Conservation (phyloP, 2,113 vertebrate genomes). For the human (Homo sapiens) region DNA sequence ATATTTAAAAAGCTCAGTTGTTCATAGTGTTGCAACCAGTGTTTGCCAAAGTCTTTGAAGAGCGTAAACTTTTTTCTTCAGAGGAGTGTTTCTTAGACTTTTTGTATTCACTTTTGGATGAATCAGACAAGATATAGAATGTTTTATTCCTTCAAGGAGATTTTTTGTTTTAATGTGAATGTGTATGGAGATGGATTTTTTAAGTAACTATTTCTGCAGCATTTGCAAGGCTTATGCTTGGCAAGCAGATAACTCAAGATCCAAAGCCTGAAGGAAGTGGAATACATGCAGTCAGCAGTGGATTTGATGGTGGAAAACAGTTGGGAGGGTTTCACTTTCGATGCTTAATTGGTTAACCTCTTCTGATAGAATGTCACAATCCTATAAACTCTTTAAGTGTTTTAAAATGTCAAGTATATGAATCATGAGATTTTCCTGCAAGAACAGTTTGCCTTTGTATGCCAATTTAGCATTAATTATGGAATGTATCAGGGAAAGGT, state of each 20-base stretch:
- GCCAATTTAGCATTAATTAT: slow-evolving; percentile 35
- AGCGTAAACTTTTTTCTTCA: neutral
- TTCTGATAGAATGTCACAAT: slow-evolving; percentile 22
- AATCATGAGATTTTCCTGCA: neutral
- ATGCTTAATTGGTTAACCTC: neutral
- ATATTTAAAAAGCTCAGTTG: neutral
- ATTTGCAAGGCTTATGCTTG: slow-evolving; percentile 1
- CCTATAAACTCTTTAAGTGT: slow-evolving; percentile 40
- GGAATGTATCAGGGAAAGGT: neutral
- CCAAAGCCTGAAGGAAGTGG: neutral
- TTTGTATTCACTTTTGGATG: slow-evolving; percentile 13
- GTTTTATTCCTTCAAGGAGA: neutral
- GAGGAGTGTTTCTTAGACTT: slow-evolving; percentile 22
- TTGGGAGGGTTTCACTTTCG: neutral
- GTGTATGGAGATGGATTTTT: neutral
- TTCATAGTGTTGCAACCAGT: neutral
- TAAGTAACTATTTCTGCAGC: neutral
- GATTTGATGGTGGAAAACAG: neutral
- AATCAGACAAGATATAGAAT: neutral
- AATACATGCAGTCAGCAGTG: neutral
- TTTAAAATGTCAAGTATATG: slow-evolving; percentile 61
- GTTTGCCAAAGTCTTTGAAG: neutral
- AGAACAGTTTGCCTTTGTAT: slow-evolving; percentile 19
- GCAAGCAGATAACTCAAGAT: neutral
- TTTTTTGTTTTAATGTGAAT: neutral